Percentiles rank a stretch among this genome's conserved stretches.
phyloP scores from a whole-genome alignment of 2,113 vertebrate genomes.

The Cinclus cinclus region DNA sequence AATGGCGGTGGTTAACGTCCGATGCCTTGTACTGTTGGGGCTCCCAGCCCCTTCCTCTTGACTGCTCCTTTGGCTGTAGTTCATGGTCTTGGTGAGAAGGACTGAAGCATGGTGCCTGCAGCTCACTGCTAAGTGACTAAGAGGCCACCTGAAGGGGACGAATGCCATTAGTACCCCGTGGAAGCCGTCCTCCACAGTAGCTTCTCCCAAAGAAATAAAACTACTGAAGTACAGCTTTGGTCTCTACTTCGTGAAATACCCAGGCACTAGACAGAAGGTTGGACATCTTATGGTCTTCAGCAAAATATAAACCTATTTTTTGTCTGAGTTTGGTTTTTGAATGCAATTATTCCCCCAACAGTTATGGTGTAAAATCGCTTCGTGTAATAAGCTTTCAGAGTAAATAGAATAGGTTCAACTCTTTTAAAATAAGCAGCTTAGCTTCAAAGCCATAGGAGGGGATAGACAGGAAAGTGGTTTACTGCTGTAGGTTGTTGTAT shows the following conservation, averaged over 20 bases:
- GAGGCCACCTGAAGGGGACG: not conserved
- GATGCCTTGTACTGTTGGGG: not conserved
- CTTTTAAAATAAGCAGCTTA: slow-evolving; percentile 35
- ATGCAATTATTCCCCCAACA: not conserved
- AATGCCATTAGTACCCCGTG: not conserved
- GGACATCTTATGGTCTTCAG: not conserved
- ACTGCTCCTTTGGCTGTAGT: not conserved
- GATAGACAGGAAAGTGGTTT: not conserved
- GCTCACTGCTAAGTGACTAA: not conserved
- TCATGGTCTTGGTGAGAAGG: not conserved
- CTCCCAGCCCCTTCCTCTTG: not conserved
- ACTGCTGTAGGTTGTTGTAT: not conserved
- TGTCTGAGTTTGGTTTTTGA: not conserved
- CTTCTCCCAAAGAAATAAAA: not conserved
- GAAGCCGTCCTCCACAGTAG: not conserved
- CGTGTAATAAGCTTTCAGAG: not conserved
- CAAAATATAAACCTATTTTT: not conserved
- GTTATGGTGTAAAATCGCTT: not conserved
- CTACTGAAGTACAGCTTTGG: not conserved
- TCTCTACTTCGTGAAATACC: not conserved
- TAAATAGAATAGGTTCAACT: not conserved
- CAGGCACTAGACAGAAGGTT: no score
- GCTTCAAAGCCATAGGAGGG: not conserved
- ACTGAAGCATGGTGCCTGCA: not conserved
- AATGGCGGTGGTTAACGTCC: not conserved